Base-by-base conservation (phyloP, 2,797 vertebrate species). In the Eupleurogrammus muticus region DNA sequence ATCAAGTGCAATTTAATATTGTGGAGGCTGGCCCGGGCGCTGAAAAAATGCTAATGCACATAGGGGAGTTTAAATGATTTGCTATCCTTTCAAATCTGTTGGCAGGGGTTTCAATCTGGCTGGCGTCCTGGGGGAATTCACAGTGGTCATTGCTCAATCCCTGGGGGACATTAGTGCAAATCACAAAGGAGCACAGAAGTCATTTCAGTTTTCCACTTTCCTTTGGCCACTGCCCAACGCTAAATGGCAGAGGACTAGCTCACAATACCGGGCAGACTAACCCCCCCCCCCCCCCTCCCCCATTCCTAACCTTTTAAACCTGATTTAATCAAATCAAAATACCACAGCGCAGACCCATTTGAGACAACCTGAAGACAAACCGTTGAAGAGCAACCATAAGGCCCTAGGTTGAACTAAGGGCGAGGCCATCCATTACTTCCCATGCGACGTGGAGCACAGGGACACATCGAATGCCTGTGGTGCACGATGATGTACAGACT, bases 81-180 rank as follows among this genome's bases (percentile, higher is more conserved):
- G 91, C 90, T 87, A 86, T 92, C 90, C 90, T 93, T 93, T 93
- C 87, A 93, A 88, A 91, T 88, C 69, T 85, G 77, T 90, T 93
- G 92, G 92, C 93, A 94, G 90, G 88, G 84, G 75, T 90, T 91
- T 94, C 88, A 89, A 88, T 93, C 89, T 94, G 91, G 89, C 90
- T 60, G 53, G 68, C 74, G 12, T 93, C 92, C 89, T 89, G 72
- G 80, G 90, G 87, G 86, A 90, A 89, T 89, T 90, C 87, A 66
- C 90, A 90, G 76, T 89, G 89, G 92, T 91, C 92, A 93, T 93
- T 90, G 83, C 90, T 93, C 90, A 89, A 80, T 93, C 89, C 90
- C 88, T 61, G 57, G 79, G 88, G 91, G 84, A 93, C 90, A 91
- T 93, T 91, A 92, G 84, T 79, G 81, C 83, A 88, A 93, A 92